These are phyloP conservation scores for Acipenser ruthenus DNA, from an alignment of 2,797 vertebrate species.

Conservation along the genomic window DNA sequence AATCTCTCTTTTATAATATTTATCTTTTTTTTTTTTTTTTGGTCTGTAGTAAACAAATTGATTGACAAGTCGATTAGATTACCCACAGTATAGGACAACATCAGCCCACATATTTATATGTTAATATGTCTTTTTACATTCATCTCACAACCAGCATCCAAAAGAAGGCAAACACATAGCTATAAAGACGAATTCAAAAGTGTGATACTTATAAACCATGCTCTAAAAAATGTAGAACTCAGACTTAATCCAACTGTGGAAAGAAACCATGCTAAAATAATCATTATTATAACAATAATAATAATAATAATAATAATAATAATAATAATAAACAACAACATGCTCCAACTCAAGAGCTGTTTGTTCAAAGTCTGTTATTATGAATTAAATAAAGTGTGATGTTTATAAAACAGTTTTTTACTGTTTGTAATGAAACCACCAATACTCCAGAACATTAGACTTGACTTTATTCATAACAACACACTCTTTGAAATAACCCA, in stretches of 20 bases:
- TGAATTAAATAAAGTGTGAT: no score
- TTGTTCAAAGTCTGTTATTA: slow-evolving; percentile 4
- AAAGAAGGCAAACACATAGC: slow-evolving; percentile 41
- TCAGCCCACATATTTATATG: slow-evolving; percentile 61
- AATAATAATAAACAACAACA: neutral
- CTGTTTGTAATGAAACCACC: no score
- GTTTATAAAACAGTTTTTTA: no score
- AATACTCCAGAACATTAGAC: no score
- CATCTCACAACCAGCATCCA: slow-evolving; percentile 59
- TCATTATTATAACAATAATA: slow-evolving; percentile 21
- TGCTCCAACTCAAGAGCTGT: no score
- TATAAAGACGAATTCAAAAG: slow-evolving; percentile 42
- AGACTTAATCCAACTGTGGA: neutral
- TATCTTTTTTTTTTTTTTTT: slow-evolving; percentile 53
- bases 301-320: slow-evolving; percentile 34
- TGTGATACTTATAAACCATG: slow-evolving; percentile 33
- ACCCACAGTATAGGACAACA: slow-evolving; percentile 85
- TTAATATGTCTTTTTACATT: slow-evolving; percentile 70
- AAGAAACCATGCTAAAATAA: slow-evolving; percentile 46
- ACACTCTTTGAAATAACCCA: no score
- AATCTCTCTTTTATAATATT: slow-evolving; percentile 58
- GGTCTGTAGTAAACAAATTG: slow-evolving; percentile 74
- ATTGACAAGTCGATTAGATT: slow-evolving; percentile 61
- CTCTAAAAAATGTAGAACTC: slow-evolving; percentile 18
- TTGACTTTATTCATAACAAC: no score